phyloP scores from a whole-genome alignment of 2,113 vertebrate genomes.

The Anarrhichthys ocellatus region DNA sequence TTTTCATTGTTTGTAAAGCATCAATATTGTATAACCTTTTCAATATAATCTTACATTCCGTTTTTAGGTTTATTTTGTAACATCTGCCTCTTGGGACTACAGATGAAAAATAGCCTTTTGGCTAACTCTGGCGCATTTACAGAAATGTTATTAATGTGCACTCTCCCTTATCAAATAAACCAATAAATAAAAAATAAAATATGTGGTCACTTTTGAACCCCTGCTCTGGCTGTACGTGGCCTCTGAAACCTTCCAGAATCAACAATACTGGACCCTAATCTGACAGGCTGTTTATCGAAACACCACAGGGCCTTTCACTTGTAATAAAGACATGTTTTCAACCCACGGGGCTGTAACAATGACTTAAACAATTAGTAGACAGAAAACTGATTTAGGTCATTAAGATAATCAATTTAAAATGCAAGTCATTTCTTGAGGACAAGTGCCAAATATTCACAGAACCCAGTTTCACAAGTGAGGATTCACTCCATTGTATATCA shows the following conservation, averaged over 20 bases:
- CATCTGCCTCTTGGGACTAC: too few relatives aligned
- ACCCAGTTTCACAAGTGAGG: neutral
- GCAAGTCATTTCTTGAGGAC: too few relatives aligned
- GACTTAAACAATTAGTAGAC: neutral
- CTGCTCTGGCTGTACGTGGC: slow-evolving; percentile 26
- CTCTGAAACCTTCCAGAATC: slow-evolving; percentile 40
- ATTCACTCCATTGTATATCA: neutral
- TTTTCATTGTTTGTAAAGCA: too few relatives aligned
- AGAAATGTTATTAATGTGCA: too few relatives aligned
- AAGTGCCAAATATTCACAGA: neutral
- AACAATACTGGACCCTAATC: slow-evolving; percentile 49
- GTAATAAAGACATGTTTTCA: slow-evolving; percentile 29
- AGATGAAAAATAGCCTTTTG: too few relatives aligned
- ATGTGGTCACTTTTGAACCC: neutral
- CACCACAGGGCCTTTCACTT: slow-evolving; percentile 37
- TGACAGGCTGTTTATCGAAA: slow-evolving; percentile 48
- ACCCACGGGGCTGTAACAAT: neutral
- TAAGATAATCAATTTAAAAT: neutral
- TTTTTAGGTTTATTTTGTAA: too few relatives aligned
- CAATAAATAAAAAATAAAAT: too few relatives aligned
- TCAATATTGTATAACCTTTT: too few relatives aligned
- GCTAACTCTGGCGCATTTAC: too few relatives aligned
- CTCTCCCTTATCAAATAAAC: too few relatives aligned
- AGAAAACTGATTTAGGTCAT: neutral
- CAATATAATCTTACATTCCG: too few relatives aligned